phyloP scores from a whole-genome alignment of 2,888 invertebrate genomes.

The Penaeus monodon region DNA sequence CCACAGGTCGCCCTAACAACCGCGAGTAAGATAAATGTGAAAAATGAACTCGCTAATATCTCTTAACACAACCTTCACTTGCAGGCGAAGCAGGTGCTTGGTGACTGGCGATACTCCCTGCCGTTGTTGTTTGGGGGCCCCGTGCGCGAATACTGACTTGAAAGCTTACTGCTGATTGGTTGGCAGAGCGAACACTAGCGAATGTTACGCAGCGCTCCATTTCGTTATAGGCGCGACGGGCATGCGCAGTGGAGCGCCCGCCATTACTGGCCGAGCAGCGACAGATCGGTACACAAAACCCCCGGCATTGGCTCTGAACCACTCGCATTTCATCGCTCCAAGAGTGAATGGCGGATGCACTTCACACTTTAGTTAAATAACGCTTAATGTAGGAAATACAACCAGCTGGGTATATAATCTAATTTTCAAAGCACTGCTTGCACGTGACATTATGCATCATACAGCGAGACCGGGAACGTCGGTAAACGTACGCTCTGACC shows the following conservation, averaged over 20 bases:
- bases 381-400: too few species aligned
- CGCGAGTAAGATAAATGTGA: slow-evolving; percentile 15
- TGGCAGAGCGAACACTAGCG: slow-evolving; percentile 60
- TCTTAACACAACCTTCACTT: slow-evolving; percentile 9
- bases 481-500: slow-evolving; percentile 1
- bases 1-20: slow-evolving; percentile 8
- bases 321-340: too few species aligned
- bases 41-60: slow-evolving; percentile 31
- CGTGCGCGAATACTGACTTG: slow-evolving; percentile 56
- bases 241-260: slow-evolving; percentile 60
- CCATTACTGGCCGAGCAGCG: slow-evolving; percentile 43
- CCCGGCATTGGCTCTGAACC: too few species aligned
- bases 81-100: slow-evolving; percentile 34
- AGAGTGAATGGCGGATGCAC: too few species aligned
- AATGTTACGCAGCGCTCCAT: slow-evolving; percentile 64
- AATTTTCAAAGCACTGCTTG: slow-evolving; percentile 6
- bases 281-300: slow-evolving; percentile 10
- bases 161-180: slow-evolving; percentile 61
- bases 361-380: too few species aligned
- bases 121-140: slow-evolving; percentile 53
- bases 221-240: slow-evolving; percentile 65
- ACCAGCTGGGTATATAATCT: background rate
- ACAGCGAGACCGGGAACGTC: slow-evolving; percentile 32
- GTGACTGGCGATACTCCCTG: slow-evolving; percentile 48
- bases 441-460: slow-evolving; percentile 53